phyloP scores from a whole-genome alignment of 2,888 invertebrate genomes.

The Axea sp. region DNA sequence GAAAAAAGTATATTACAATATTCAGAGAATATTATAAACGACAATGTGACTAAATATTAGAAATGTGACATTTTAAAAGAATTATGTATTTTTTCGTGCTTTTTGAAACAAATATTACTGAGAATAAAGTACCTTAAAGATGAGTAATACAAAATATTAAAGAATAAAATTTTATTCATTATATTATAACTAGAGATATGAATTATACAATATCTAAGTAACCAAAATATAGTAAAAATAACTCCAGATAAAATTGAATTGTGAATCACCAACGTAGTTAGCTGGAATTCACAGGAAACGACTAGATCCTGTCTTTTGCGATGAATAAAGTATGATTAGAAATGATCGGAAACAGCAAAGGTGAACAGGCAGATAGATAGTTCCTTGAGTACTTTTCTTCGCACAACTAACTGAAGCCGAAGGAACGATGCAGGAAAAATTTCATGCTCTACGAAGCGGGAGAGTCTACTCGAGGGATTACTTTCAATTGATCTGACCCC shows the following conservation, averaged over 20 bases:
- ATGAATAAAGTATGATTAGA: conserved; percentile 72
- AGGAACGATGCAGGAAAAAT: conserved; percentile 74
- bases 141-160: too few species aligned
- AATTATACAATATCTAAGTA: conserved; percentile 37
- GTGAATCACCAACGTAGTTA: conserved; percentile 72
- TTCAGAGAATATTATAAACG: too few species aligned
- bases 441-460: conserved; percentile 75
- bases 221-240: conserved; percentile 2
- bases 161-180: too few species aligned
- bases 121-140: too few species aligned
- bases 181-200: too few species aligned
- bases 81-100: too few species aligned
- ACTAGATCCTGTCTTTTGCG: conserved; percentile 34
- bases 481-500: conserved; percentile 77
- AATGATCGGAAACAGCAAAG: conserved; percentile 60
- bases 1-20: too few species aligned
- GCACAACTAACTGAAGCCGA: conserved; percentile 24
- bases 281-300: conserved; percentile 70
- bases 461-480: conserved; percentile 77
- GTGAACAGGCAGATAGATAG: conserved; percentile 55
- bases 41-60: too few species aligned
- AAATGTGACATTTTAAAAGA: too few species aligned
- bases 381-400: conserved; percentile 49
- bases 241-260: conserved; percentile 70
- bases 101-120: too few species aligned